These are phyloP conservation scores for Pogona vitticeps DNA, from an alignment of 2,113 vertebrate genomes.

Conservation along the genomic window DNA sequence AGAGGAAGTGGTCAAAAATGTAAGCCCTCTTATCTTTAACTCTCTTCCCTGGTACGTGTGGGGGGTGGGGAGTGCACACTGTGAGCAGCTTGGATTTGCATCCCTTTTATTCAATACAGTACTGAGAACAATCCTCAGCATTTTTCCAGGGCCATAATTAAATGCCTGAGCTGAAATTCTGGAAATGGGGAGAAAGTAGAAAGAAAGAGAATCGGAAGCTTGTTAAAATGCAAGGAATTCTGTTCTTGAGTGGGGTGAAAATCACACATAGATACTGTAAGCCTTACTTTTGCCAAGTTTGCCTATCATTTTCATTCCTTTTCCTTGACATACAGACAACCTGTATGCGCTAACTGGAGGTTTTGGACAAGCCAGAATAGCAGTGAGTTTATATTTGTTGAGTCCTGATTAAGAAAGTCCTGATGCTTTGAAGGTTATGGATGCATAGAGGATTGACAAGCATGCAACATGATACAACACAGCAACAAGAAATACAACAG, in stretches of 20 bases:
- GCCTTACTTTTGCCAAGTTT: background rate
- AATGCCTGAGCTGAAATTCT: background rate
- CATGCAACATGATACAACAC: too few relatives aligned
- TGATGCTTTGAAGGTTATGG: too few relatives aligned
- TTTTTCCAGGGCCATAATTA: background rate
- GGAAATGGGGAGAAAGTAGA: background rate
- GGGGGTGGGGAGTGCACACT: background rate
- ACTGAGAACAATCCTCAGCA: background rate
- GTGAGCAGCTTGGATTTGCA: background rate
- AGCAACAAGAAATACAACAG: too few relatives aligned
- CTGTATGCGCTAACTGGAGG: background rate
- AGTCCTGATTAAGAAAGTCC: too few relatives aligned
- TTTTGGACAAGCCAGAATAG: too few relatives aligned
- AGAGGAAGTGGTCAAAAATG: constrained; percentile 72
- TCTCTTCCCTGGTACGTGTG: background rate
- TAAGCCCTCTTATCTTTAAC: constrained; percentile 68
- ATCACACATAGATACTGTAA: background rate
- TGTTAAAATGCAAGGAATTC: background rate
- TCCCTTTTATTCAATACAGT: background rate
- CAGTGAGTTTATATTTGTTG: too few relatives aligned
- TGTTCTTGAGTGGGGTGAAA: background rate
- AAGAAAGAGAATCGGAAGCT: background rate
- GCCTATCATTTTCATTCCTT: background rate
- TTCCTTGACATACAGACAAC: background rate
- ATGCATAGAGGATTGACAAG: too few relatives aligned